Conservation (phyloP, 2,797 vertebrate genomes). For the Chelon labrosus region DNA sequence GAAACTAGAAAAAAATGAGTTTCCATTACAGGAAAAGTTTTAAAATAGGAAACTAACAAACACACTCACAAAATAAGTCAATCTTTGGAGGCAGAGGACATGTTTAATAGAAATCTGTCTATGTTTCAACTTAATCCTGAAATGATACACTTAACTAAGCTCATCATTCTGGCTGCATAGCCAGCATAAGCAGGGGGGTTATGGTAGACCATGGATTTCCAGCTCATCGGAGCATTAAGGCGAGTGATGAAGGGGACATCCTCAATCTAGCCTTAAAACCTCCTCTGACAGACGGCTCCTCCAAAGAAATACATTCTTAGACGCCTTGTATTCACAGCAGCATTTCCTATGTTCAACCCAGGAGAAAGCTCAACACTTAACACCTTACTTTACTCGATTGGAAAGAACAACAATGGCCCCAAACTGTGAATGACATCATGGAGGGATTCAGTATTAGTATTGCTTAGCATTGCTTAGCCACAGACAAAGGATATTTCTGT, state of each 20-base stretch:
- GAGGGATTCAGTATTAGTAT: slow-evolving; percentile 24
- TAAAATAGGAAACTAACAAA: slow-evolving; percentile 7
- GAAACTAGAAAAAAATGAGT: too few relatives aligned
- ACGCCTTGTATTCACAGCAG: slow-evolving; percentile 27
- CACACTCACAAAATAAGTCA: not conserved
- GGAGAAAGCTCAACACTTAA: slow-evolving; percentile 19
- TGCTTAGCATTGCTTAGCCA: not conserved
- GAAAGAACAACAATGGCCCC: slow-evolving; percentile 34
- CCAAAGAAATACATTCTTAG: slow-evolving; percentile 42
- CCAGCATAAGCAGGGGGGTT: not conserved
- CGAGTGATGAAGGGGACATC: slow-evolving; percentile 52
- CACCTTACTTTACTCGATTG: slow-evolving; percentile 7
- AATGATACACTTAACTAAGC: slow-evolving; percentile 33
- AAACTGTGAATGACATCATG: slow-evolving; percentile 54
- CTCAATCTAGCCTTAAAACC: slow-evolving; percentile 29
- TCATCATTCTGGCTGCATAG: slow-evolving; percentile 11
- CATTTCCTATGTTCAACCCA: slow-evolving; percentile 2
- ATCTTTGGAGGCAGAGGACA: not conserved
- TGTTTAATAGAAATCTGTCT: not conserved
- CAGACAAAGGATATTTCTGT: slow-evolving; percentile 8
- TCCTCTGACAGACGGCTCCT: slow-evolving; percentile 40
- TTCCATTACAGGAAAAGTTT: not conserved
- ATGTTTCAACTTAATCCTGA: slow-evolving; percentile 22
- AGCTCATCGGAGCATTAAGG: slow-evolving; percentile 47
- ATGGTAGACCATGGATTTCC: slow-evolving; percentile 14